Evolutionary conservation across 2,797 vertebrate species (phyloP).

Genomic region (Harpagifer antarcticus): DNA sequence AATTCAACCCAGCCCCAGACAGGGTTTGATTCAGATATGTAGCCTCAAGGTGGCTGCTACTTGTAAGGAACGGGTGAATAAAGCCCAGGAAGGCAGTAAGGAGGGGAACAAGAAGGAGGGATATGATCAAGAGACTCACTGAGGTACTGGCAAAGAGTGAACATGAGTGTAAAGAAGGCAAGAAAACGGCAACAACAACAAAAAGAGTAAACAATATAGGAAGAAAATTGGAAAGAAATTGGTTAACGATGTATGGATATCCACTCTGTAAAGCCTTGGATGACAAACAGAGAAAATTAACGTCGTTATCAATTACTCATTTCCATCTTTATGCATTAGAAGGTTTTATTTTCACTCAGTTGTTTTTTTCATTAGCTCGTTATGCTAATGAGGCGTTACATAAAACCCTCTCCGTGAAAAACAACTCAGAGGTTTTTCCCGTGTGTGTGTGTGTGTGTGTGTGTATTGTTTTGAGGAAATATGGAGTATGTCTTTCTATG

Average conservation of each 20-base stretch:
- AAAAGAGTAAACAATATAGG: not conserved
- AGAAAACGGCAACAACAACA: not conserved
- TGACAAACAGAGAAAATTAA: conserved; percentile 40
- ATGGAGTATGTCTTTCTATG: not conserved
- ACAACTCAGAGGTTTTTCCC: conserved; percentile 30
- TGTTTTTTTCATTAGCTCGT: conserved; percentile 49
- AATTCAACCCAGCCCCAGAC: conserved; percentile 69
- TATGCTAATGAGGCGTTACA: conserved; percentile 62
- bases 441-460: not conserved
- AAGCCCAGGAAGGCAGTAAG: conserved; percentile 11
- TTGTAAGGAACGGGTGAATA: conserved; percentile 55
- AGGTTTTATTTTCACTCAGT: conserved; percentile 46
- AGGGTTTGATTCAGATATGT: conserved; percentile 70
- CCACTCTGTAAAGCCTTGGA: conserved; percentile 26
- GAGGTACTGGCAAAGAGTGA: not conserved
- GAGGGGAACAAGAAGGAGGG: not conserved
- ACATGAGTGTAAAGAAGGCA: not conserved
- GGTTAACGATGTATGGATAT: conserved; percentile 18
- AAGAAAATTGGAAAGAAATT: not conserved
- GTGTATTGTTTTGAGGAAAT: not conserved
- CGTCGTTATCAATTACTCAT: conserved; percentile 47
- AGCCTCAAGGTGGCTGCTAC: conserved; percentile 62
- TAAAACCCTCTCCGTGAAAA: conserved; percentile 45
- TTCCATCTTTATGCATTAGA: conserved; percentile 53
- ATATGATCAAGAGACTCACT: conserved; percentile 12